These are phyloP conservation scores for Tetramorium bicarinatum DNA, from an alignment of 2,888 invertebrate species.

Conservation along the genomic window DNA sequence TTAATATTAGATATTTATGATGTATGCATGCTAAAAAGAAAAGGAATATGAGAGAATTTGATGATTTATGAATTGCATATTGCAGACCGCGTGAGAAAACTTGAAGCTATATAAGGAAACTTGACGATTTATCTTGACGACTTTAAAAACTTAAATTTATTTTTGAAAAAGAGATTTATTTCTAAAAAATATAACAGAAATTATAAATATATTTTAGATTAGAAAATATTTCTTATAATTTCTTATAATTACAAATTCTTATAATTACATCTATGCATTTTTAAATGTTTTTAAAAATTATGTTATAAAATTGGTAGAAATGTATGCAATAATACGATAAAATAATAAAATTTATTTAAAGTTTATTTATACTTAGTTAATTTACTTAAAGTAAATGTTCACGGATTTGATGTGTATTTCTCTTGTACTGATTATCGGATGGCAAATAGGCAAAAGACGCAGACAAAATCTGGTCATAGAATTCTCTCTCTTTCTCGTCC, in stretches of 20 bases:
- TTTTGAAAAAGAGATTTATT: neutral
- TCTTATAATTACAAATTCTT: too few relatives aligned
- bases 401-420: neutral
- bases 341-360: constrained; percentile 21
- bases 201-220: neutral
- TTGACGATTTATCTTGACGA: neutral
- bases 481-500: constrained; percentile 61
- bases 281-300: neutral
- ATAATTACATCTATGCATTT: neutral
- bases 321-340: neutral
- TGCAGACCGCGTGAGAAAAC: neutral
- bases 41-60: neutral
- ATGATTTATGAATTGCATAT: neutral
- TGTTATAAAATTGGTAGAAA: neutral
- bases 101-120: neutral
- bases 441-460: constrained; percentile 1
- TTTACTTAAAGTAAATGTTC: neutral
- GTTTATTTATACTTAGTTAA: too few relatives aligned
- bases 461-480: constrained; percentile 50
- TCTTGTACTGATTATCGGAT: constrained; percentile 9
- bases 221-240: neutral
- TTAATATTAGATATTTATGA: neutral
- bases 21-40: neutral
- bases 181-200: neutral
- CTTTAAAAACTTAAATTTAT: neutral